phyloP scores from a whole-genome alignment of 2,113 vertebrate species.

The Megaleporinus macrocephalus region DNA sequence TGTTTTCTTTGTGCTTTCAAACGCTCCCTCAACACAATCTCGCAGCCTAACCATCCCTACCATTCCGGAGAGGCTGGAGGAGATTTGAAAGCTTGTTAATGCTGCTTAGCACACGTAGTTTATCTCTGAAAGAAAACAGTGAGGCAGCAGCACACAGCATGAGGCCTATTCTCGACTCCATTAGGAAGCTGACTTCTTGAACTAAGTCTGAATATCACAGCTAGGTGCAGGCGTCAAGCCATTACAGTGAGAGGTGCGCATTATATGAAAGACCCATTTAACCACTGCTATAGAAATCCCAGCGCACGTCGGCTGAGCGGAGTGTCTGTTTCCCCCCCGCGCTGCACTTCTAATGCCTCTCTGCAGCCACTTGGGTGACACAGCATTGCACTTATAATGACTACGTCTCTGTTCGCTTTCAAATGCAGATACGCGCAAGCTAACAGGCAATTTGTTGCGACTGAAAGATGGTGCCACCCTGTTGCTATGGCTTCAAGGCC shows the following conservation, averaged over 20 bases:
- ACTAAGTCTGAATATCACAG: constrained; percentile 25
- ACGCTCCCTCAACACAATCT: constrained; percentile 9
- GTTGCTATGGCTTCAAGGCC: neutral
- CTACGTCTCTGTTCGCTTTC: neutral
- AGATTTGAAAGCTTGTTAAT: constrained; percentile 37
- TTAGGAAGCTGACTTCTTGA: constrained; percentile 36
- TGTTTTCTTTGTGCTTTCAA: neutral
- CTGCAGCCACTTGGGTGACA: neutral
- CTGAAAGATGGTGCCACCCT: neutral
- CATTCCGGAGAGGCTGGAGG: constrained; percentile 19
- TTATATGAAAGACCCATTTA: constrained; percentile 25
- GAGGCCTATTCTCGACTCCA: constrained; percentile 7
- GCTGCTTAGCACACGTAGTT: constrained; percentile 25
- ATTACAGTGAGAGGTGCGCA: constrained; percentile 4
- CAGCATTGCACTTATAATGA: neutral
- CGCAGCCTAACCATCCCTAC: constrained; percentile 20
- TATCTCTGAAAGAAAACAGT: constrained; percentile 33
- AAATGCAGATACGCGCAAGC: constrained; percentile 7
- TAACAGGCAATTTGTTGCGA: constrained; percentile 20
- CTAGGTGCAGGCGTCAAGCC: constrained; percentile 38
- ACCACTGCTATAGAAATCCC: constrained; percentile 27
- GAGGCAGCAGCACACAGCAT: constrained; percentile 10
- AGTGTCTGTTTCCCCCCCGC: neutral
- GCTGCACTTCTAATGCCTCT: neutral
- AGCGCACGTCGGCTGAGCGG: neutral